These are phyloP conservation scores for Lagocephalus sceleratus DNA, from an alignment of 2,797 vertebrate genomes.

Conservation along the genomic window DNA sequence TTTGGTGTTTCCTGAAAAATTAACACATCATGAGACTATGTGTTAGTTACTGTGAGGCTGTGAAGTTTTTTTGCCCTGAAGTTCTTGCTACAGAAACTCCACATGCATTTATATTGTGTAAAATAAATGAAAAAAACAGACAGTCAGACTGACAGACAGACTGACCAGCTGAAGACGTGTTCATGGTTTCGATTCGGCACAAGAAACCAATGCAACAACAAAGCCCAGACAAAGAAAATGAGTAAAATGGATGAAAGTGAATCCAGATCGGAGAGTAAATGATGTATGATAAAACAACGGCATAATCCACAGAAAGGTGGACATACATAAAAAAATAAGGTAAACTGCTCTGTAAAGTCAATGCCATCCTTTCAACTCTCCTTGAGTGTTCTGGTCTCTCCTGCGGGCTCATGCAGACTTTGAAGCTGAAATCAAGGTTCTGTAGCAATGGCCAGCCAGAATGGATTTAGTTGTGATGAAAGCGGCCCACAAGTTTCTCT, in stretches of 20 bases:
- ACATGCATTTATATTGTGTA: too few species aligned
- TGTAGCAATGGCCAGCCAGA: conserved; percentile 24
- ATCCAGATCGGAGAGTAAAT: background rate
- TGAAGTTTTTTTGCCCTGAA: too few species aligned
- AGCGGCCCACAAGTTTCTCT: conserved; percentile 11
- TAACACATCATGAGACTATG: too few species aligned
- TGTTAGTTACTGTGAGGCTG: too few species aligned
- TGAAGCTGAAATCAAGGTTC: conserved; percentile 47
- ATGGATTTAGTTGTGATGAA: conserved; percentile 41
- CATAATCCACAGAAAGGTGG: conserved; percentile 13
- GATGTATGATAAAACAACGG: conserved; percentile 3
- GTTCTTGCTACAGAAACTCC: too few species aligned
- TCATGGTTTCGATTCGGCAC: conserved; percentile 1
- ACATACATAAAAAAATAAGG: conserved; percentile 10
- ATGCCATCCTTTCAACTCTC: conserved; percentile 29
- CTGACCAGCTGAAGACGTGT: too few species aligned
- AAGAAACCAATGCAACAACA: background rate
- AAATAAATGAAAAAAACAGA: too few species aligned
- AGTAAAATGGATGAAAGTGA: background rate
- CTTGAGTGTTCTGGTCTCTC: conserved; percentile 14
- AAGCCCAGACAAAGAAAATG: background rate
- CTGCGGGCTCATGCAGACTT: conserved; percentile 29
- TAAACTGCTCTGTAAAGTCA: conserved; percentile 14
- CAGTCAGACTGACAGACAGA: too few species aligned
- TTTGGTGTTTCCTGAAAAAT: too few species aligned